Evolutionary conservation across 2,888 invertebrate genomes (phyloP), one percentile per base, ranked within the genome.

Genomic region (Eutolmus rufibarbis): DNA sequence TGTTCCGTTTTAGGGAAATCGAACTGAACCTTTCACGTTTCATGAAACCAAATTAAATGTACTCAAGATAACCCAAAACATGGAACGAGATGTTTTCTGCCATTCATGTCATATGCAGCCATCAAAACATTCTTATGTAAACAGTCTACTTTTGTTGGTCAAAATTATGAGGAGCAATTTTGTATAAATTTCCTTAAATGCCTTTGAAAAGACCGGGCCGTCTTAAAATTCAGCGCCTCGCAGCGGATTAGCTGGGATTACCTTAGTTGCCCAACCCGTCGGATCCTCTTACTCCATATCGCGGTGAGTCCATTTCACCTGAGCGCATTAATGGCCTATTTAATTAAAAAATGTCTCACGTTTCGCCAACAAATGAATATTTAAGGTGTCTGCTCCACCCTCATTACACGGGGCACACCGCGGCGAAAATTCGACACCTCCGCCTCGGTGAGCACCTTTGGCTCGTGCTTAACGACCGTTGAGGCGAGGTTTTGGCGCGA

Each of bases 351-450:
- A 23, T 43, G 43, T 78, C 40, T 78, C 78, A 78, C 46, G 40
- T 43, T 46, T 37, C 40, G 46, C 43, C 19, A 16, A 46, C 78
- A 78, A 78, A 78, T 78, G 40, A 78, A 81, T 81, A 81, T 81
- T 46, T 81, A 51, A 81, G 4, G 34, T 56, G 51, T 51, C 16
- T 16, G 31, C 31, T 81, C 81, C 34, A 28, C 56, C 43, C 56
- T 81, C 56, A 51, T 81, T 81, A 51, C 23, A 37, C 2, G 37
- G 78, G 23, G 19, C 51, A 76, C 8, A 37, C 34, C 40, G 34
- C 40, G 19, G 34, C 28, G 40, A 76, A 76, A 76, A 76, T 76
- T 76, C 76, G 40, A 76, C 76, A 76, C 76, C 76, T 37, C 28
- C 19, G 37, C 34, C 37, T 14, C 66, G 66, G 66, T 66, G 8